Base-by-base conservation (phyloP, 2,113 vertebrate species). In the Boulengeromyrus knoepffleri region DNA sequence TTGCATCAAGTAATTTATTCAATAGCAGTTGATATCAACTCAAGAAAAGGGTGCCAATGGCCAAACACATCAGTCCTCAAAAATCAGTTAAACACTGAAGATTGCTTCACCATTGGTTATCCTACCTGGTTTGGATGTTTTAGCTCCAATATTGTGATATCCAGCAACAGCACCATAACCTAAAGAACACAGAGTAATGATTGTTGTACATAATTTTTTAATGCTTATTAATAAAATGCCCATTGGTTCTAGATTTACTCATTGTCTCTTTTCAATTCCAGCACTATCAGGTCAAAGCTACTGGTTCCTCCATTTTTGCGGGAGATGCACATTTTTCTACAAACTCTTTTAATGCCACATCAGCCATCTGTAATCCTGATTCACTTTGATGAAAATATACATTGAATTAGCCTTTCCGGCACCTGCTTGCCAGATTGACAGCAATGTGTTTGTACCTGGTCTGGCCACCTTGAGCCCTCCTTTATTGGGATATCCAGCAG, bases 81-180 rank as follows among this genome's bases (percentile, higher is more conserved):
- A n/a, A 66, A 70, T 70, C 27, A 31, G 27, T 27, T n/a, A 77
- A 17, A 77, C 31, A 2, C 5, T 39, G 74, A 80, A 42, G 74
- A 80, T 42, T 42, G 31, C 13, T 80, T 17, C 15, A 6, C 36
- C 83, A 47, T 47, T 27, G 85, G 27, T 89, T 91, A 94, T 93
- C 93, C 91, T 90, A 94, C 94, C 93, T 92, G 91, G 42, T 52
- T 94, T 94, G 74, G 86, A 90, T 66, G 90, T 90, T 47, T 91
- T 94, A 39, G 42, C 88, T 89, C 92, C 92, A 53, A 88, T 90
- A 24, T 47, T 93, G 5, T 58, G 74, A 58, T 93, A 91, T 90
- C 92, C 90, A 53, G 58, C 53, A n/a, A 27, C 52, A 74, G 84
- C 85, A n/a, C 91, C 89, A 89, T 91, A 90, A 62, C 91, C 91